Evolutionary conservation across 1,140 invertebrate species (phyloP).

Genomic region (Drosophila biarmipes): DNA sequence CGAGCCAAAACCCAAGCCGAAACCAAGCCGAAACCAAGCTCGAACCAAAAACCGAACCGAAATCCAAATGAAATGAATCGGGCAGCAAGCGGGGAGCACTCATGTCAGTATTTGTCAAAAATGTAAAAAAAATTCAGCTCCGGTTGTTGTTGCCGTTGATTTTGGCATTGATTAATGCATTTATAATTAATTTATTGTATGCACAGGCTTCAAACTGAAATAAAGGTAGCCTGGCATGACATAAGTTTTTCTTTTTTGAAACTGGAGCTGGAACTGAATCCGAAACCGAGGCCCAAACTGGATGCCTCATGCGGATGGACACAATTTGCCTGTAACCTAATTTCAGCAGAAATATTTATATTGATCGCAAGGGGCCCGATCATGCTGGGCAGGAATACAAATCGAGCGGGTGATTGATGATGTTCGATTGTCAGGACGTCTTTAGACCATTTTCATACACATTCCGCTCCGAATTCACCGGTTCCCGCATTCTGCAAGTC

Average conservation of each 20-base stretch:
- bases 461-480: conserved; percentile 14
- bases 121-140: conserved; percentile 32
- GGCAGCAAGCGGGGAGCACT: conserved; percentile 63
- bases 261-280: conserved; percentile 38
- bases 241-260: conserved; percentile 55
- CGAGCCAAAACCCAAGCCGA: conserved; percentile 14
- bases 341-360: conserved; percentile 81
- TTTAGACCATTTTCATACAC: conserved; percentile 18
- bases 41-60: conserved; percentile 21
- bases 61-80: conserved; percentile 34
- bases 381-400: conserved; percentile 43
- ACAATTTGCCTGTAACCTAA: conserved; percentile 75
- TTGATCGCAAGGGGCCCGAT: conserved; percentile 60
- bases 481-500: conserved; percentile 64
- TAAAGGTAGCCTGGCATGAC: conserved; percentile 59
- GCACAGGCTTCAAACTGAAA: conserved; percentile 28
- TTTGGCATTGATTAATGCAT: conserved; percentile 82
- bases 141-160: conserved; percentile 44
- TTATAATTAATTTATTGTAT: conserved; percentile 83
- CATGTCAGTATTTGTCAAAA: conserved; percentile 83
- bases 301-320: conserved; percentile 26
- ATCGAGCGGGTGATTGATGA: conserved; percentile 66
- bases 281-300: conserved; percentile 12
- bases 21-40: background rate
- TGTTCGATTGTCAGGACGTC: conserved; percentile 61